phyloP scores from a whole-genome alignment of 2,113 vertebrate genomes.

The Lepus americanus region DNA sequence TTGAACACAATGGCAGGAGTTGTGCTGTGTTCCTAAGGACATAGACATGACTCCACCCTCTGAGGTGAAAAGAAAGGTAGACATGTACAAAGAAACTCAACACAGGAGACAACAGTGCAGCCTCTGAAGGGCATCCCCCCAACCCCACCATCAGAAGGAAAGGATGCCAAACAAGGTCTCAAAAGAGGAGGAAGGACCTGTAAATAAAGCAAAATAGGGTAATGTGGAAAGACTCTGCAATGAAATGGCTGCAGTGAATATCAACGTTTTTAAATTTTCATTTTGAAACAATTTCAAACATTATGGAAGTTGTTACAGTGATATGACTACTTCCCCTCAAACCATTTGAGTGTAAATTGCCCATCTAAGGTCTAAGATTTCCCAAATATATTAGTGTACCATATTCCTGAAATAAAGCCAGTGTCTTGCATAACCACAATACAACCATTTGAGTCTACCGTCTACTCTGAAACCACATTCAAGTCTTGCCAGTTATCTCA shows the following conservation, averaged over 20 bases:
- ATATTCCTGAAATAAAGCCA: not conserved
- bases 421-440: not conserved
- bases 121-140: not conserved
- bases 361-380: not conserved
- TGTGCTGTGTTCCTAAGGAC: not conserved
- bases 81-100: not conserved
- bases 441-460: not conserved
- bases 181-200: not conserved
- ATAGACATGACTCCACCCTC: too few relatives aligned
- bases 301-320: not conserved
- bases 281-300: slow-evolving; percentile 13
- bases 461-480: not conserved
- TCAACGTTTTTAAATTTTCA: not conserved
- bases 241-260: not conserved
- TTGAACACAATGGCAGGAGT: not conserved
- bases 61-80: not conserved
- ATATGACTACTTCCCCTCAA: not conserved
- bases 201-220: not conserved
- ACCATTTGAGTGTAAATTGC: not conserved
- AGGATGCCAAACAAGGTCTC: not conserved
- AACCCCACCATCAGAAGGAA: not conserved
- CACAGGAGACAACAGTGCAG: not conserved
- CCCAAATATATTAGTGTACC: not conserved
- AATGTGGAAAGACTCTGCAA: not conserved
- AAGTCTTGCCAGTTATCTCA: not conserved